Evolutionary conservation across 2,797 vertebrate genomes (phyloP), one percentile per base, ranked within the genome.

Genomic region (Thaleichthys pacificus): DNA sequence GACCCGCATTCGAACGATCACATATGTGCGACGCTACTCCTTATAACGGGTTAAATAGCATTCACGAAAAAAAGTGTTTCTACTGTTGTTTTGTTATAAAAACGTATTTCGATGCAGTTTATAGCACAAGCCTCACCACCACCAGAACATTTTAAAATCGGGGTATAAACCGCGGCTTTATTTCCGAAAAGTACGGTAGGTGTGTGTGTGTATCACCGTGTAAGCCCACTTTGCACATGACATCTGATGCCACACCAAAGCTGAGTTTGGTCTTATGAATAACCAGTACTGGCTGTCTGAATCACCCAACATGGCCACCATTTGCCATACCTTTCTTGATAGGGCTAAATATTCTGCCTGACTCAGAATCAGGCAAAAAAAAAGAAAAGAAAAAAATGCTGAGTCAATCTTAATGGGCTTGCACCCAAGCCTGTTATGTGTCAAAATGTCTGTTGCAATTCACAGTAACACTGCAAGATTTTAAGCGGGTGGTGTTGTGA

Each of bases 201-300:
- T 58, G 57, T 58, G n/a, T 58, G n/a, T 58, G 62, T 64, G 28
- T 38, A 17, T 65, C 62, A 65, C 35, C 19, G 6, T 28, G 17
- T 8, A 15, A 28, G 61, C 14, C 61, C 61, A 62, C 61, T 26
- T 30, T 30, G 28, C 14, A 42, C 30, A 65, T 38, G 11, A n/a
- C 5, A 66, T 66, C 38, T 66, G 11, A 66, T 22, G 38, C 35
- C 19, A 66, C 35, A 35, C 19, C 21, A 47, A 47, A 35, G 63
- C 9, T 15, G 21, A 47, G 3, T 19, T 66, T 30, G 73, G 65
- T 76, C 68, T 69, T 17, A 60, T 67, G 60, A 72, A 73, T 22
- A 77, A 64, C 66, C 72, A 22, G 9, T 21, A 19, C 21, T 24
- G 12, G 26, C 21, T 7, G 56, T 35, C 32, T 3, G 32, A 30